Conservation (phyloP, 1,140 invertebrate genomes). For the Ladona fulva region DNA sequence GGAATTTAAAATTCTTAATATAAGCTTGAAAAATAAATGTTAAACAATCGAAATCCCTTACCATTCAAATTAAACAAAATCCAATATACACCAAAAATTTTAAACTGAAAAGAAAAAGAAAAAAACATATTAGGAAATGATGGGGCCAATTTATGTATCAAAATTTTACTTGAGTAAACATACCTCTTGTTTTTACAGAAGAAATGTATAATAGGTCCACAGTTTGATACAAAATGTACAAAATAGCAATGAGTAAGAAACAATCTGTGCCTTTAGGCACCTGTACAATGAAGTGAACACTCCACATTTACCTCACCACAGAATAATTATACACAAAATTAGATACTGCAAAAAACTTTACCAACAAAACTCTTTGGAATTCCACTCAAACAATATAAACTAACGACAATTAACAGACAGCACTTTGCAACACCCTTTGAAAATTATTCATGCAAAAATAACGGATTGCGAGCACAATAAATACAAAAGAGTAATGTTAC, state of each 20-base stretch:
- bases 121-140: background rate
- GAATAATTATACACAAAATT: background rate
- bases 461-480: background rate
- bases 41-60: no score
- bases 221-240: conserved; percentile 20
- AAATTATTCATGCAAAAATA: background rate
- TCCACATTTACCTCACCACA: conserved; percentile 14
- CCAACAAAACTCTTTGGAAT: background rate
- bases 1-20: no score
- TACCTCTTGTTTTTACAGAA: conserved; percentile 18
- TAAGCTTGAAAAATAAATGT: no score
- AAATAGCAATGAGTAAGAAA: conserved; percentile 20
- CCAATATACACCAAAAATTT: no score
- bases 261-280: conserved; percentile 19
- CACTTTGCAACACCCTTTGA: background rate
- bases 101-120: background rate
- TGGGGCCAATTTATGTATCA: conserved; percentile 16
- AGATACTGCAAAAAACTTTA: background rate
- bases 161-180: conserved; percentile 20
- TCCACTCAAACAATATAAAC: conserved; percentile 7
- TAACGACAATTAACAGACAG: background rate
- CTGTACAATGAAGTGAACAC: conserved; percentile 20
- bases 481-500: background rate
- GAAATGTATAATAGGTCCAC: conserved; percentile 14
- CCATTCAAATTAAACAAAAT: no score